Conservation (phyloP, 2,113 vertebrate species). For the Dendropsophus ebraccatus region DNA sequence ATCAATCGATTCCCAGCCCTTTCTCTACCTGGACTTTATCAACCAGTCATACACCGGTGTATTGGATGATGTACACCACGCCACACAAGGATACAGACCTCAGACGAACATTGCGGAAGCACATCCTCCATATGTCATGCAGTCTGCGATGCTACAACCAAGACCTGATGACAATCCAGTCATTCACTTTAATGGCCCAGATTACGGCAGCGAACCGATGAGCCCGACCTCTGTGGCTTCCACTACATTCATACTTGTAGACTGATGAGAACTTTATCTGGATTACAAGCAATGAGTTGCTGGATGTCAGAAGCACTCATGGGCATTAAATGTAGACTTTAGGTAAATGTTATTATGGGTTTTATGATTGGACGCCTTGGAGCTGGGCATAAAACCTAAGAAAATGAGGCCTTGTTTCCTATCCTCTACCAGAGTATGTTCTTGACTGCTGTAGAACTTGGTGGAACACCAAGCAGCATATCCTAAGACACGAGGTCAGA, state of each 20-base stretch:
- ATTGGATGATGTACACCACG: constrained; percentile 44
- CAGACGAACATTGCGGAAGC: constrained; percentile 52
- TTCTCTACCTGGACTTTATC: constrained; percentile 47
- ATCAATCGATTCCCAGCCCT: constrained; percentile 60
- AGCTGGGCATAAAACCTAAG: neutral
- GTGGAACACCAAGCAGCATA: no score
- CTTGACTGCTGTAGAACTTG: no score
- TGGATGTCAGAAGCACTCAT: neutral
- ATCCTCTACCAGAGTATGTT: neutral
- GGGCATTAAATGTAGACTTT: neutral
- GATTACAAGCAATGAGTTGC: neutral
- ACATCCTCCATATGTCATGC: neutral
- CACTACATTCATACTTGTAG: neutral
- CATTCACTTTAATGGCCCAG: neutral
- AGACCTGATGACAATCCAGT: constrained; percentile 33
- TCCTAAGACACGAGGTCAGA: no score
- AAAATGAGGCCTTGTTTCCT: neutral
- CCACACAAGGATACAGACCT: constrained; percentile 65
- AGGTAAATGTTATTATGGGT: neutral
- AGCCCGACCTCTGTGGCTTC: neutral
- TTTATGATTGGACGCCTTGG: neutral
- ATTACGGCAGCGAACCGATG: neutral
- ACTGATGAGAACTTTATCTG: constrained; percentile 3
- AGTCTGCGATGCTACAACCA: constrained; percentile 53
- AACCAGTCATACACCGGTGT: constrained; percentile 47